A percentile compares a stretch with the other conserved stretches of the same genome.
These are phyloP conservation scores for Epirrhoe tristata DNA, from an alignment of 2,888 invertebrate species.

Conservation along the genomic window DNA sequence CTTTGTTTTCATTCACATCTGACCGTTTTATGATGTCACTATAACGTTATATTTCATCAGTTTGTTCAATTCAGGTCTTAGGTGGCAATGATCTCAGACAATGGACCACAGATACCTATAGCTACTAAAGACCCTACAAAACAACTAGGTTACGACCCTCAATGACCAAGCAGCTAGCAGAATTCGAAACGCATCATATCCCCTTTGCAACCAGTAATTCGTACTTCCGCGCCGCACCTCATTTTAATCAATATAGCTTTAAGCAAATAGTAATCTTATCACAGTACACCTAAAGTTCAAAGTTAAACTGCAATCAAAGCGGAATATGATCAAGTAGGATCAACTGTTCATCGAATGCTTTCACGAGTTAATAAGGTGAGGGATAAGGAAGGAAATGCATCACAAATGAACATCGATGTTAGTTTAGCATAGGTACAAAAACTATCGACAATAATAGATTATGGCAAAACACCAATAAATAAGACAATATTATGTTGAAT, in stretches of 20 bases:
- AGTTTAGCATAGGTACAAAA: neutral
- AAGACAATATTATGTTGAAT: neutral
- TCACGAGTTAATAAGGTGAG: slow-evolving; percentile 25
- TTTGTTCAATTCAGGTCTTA: neutral
- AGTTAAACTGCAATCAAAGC: slow-evolving; percentile 1
- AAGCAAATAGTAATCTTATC: slow-evolving; percentile 23
- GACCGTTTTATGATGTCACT: too few species aligned
- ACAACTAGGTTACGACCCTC: slow-evolving; percentile 21
- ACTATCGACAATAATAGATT: neutral
- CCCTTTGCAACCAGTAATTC: slow-evolving; percentile 32
- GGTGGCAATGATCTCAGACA: slow-evolving; percentile 13
- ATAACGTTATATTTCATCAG: neutral
- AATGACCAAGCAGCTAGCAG: slow-evolving; percentile 14
- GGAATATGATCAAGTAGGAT: slow-evolving; percentile 10
- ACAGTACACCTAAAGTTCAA: slow-evolving; percentile 14
- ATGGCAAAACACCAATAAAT: neutral
- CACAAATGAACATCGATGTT: slow-evolving; percentile 19
- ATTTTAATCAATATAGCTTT: neutral
- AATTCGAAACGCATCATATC: slow-evolving; percentile 35
- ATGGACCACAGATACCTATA: slow-evolving; percentile 4
- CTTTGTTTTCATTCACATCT: neutral
- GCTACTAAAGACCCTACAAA: neutral
- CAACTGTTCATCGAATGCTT: slow-evolving; percentile 35
- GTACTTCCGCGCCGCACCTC: slow-evolving; percentile 32
- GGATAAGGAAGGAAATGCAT: slow-evolving; percentile 30